These are phyloP conservation scores for Dasypus novemcinctus DNA, from an alignment of 2,113 vertebrate species.

Conservation along the genomic window DNA sequence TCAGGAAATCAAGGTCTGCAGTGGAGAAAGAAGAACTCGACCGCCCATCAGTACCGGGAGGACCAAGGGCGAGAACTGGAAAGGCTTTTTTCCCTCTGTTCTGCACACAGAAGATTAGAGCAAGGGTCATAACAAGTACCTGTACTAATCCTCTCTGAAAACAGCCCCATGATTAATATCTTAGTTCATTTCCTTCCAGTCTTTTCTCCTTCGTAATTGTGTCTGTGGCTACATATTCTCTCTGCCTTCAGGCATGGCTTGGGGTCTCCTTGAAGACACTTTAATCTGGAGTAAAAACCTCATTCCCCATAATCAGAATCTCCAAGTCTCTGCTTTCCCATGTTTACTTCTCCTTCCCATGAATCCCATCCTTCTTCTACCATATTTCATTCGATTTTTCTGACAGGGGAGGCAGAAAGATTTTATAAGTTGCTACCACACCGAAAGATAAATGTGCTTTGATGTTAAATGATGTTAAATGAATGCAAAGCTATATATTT, in stretches of 20 bases:
- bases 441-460: background rate
- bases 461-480: background rate
- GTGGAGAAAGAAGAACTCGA: background rate
- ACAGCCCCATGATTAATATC: fast-evolving
- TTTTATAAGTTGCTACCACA: background rate
- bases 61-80: background rate
- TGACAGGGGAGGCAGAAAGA: background rate
- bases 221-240: fast-evolving
- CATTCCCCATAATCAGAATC: background rate
- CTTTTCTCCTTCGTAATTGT: fast-evolving
- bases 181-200: background rate
- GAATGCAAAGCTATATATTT: background rate
- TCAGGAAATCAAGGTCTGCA: background rate
- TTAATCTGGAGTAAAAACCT: background rate
- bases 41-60: background rate
- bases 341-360: background rate
- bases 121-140: background rate
- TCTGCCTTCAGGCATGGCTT: background rate
- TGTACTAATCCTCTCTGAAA: background rate
- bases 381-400: background rate
- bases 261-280: background rate
- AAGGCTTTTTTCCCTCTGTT: background rate
- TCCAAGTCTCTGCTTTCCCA: background rate
- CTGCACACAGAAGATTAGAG: background rate
- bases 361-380: background rate